These are phyloP conservation scores for Heliocidaris tuberculata DNA, from an alignment of 35 echinoderm and acorn worm genomes.

Conservation along the genomic window DNA sequence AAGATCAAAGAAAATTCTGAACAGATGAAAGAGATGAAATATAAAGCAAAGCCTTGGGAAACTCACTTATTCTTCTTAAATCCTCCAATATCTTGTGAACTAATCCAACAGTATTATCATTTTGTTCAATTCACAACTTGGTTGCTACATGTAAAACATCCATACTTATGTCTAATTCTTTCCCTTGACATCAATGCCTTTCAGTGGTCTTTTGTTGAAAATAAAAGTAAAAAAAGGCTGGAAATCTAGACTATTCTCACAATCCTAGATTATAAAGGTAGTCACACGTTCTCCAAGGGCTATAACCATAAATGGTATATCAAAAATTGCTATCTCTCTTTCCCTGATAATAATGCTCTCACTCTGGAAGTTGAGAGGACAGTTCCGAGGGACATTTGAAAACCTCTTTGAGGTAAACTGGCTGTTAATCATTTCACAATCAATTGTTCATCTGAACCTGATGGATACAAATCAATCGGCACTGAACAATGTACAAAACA, in stretches of 20 bases:
- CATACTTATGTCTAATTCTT: too few relatives aligned
- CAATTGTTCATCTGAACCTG: neutral
- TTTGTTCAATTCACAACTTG: neutral
- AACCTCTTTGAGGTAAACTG: neutral
- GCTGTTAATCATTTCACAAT: neutral
- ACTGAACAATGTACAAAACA: neutral
- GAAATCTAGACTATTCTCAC: neutral
- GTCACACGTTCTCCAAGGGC: constrained; percentile 13
- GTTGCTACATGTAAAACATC: neutral
- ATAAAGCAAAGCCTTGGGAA: neutral
- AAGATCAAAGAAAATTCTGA: neutral
- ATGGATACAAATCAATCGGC: neutral
- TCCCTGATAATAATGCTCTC: neutral
- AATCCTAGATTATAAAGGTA: constrained; percentile 1
- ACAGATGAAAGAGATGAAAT: neutral
- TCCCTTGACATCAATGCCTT: too few relatives aligned
- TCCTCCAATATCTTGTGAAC: neutral
- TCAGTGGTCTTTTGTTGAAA: too few relatives aligned
- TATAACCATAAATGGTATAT: constrained; percentile 13
- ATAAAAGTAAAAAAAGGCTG: neutral
- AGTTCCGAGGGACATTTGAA: neutral
- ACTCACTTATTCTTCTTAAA: neutral
- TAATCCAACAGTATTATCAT: too few relatives aligned
- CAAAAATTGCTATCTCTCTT: constrained; percentile 17
- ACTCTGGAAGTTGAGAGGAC: neutral